These are phyloP conservation scores for Ophion ellenae DNA, from an alignment of 2,888 invertebrate species.

Conservation along the genomic window DNA sequence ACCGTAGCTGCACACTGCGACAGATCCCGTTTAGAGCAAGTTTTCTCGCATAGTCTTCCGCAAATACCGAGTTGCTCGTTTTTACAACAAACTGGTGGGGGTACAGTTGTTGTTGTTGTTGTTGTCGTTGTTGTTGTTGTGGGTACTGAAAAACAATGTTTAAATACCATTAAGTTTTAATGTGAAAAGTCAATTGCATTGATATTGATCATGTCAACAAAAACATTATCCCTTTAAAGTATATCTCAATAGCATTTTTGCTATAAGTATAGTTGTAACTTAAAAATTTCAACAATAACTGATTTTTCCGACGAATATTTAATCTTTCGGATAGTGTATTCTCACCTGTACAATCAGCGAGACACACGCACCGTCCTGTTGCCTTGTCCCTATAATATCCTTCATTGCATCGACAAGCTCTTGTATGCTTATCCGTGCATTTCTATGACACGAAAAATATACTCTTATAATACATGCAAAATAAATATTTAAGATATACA, in stretches of 20 bases:
- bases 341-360: slow-evolving; percentile 17
- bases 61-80: slow-evolving; percentile 52
- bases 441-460: slow-evolving; percentile 1
- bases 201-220: no score
- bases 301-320: no score
- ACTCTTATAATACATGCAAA: not conserved
- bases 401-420: slow-evolving; percentile 38
- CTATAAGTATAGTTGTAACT: no score
- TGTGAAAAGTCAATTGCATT: no score
- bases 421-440: slow-evolving; percentile 6
- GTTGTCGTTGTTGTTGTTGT: not conserved
- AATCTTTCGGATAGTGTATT: not conserved
- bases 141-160: not conserved
- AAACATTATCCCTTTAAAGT: no score
- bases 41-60: slow-evolving; percentile 52
- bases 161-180: not conserved
- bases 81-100: slow-evolving; percentile 11
- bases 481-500: no score
- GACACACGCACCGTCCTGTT: slow-evolving; percentile 20
- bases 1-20: slow-evolving; percentile 16
- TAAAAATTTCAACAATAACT: no score
- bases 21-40: slow-evolving; percentile 15
- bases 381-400: slow-evolving; percentile 29
- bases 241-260: no score
- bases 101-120: not conserved